Base-by-base conservation (phyloP, 2,113 vertebrate species). In the Rhipidura dahli region DNA sequence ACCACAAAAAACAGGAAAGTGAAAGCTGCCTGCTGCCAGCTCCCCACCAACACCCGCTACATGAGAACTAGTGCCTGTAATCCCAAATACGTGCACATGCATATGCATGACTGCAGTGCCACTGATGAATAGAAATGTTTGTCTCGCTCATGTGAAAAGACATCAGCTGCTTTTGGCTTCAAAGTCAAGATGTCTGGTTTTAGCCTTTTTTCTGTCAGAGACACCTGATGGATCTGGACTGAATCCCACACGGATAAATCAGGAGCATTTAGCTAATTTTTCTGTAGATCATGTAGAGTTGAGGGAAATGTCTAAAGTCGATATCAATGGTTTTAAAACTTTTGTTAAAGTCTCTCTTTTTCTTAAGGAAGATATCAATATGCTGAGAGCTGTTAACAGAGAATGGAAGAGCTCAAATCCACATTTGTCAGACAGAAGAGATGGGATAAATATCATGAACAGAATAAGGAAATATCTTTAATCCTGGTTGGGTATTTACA, bases 121-220 rank as follows among this genome's bases (percentile, higher is more conserved):
- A 76, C 68, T 64, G 91, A 89, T 97, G 96, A 97, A 97, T 93
- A 93, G 84, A 90, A 95, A 93, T 91, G 91, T 96, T 97, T 97
- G 96, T 93, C 90, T 94, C 66, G 3, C 47, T 81, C 79, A 15
- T 90, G 69, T 97, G 91, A 95, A 96, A 96, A 96, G 90, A 91
- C 68, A 94, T 94, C 94, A 94, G 83, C 83, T 96, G 57, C 94
- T 94, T 84, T 88, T 90, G 93, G 89, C 90, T 94, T 93, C 60
- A 65, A 94, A 93, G 95, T 95, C 93, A 96, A 91, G 61, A 96
- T 93, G 81, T 73, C 95, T 96, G 81, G 4, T 91, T 95, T 94
- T 73, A 96, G 86, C 72, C 88, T 96, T 94, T 94, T 89, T 93
- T 91, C 72, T 90, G 42, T 91, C 87, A 89, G 65, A 84, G 87